Conservation (phyloP, 2,113 vertebrate genomes). For the Zosterops japonicus region DNA sequence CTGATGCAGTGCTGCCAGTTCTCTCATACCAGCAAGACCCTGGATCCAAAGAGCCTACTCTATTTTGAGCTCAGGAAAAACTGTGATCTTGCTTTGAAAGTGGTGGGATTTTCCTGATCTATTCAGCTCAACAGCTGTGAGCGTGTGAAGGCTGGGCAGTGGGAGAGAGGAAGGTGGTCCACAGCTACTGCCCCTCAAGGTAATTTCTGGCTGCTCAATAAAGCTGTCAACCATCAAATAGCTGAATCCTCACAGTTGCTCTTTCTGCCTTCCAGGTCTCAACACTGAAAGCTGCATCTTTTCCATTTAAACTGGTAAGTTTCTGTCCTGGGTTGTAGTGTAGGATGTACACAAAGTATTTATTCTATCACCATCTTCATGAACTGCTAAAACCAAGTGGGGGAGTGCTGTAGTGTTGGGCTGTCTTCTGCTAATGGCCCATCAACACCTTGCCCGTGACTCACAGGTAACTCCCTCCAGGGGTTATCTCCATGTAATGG, state of each 20-base stretch:
- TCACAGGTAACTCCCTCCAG: no score
- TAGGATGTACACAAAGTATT: no score
- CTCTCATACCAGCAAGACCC: background rate
- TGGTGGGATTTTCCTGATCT: background rate
- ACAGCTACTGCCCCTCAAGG: background rate
- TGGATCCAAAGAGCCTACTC: background rate
- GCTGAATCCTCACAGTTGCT: background rate
- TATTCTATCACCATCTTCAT: no score
- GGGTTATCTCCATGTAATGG: no score
- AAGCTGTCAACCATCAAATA: background rate
- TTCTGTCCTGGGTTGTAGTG: background rate
- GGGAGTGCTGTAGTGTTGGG: no score
- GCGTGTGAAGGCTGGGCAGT: rapidly evolving
- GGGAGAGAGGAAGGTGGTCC: background rate
- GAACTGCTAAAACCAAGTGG: no score
- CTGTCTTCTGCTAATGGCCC: no score
- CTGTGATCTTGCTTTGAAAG: background rate
- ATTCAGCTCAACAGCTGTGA: background rate
- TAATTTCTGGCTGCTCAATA: background rate
- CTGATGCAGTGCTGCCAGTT: background rate
- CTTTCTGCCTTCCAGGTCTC: background rate
- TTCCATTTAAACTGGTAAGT: background rate
- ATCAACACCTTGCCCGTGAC: no score
- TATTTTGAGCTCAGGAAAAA: background rate
- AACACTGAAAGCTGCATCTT: background rate